These are phyloP conservation scores for Cebidichthys violaceus DNA, from an alignment of 2,113 vertebrate species.

Conservation along the genomic window DNA sequence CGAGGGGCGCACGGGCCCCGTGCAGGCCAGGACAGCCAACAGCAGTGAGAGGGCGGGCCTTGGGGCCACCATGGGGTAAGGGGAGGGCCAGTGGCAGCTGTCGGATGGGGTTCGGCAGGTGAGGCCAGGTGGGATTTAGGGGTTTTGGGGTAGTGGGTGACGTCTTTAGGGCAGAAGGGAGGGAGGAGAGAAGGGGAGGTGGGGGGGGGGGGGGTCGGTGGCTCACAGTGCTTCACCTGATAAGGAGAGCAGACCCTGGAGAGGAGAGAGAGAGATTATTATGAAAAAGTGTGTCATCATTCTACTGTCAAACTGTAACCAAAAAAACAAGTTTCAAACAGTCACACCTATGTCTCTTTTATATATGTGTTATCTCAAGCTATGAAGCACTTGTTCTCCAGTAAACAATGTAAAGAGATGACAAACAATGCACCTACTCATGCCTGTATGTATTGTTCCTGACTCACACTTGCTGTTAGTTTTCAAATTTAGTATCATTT, in stretches of 20 bases:
- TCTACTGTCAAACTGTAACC: not conserved
- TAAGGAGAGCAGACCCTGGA: conserved; percentile 68
- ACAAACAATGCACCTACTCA: conserved; percentile 13
- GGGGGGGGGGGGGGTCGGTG: not conserved
- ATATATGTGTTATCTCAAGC: not conserved
- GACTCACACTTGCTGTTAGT: not conserved
- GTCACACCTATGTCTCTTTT: not conserved
- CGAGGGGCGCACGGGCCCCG: conserved; percentile 85
- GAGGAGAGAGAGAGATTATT: conserved; percentile 17
- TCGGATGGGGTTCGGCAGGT: conserved; percentile 56
- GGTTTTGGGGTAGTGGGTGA: conserved; percentile 28
- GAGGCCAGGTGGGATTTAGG: conserved; percentile 47
- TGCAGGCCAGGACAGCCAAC: conserved; percentile 87
- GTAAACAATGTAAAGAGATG: conserved; percentile 24
- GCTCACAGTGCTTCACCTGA: conserved; percentile 74
- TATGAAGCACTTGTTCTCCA: not conserved
- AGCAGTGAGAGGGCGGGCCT: conserved; percentile 84
- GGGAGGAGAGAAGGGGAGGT: not conserved
- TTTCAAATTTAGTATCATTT: conserved; percentile 1
- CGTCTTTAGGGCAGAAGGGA: conserved; percentile 9
- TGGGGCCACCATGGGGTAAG: conserved; percentile 84
- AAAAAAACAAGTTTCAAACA: not conserved
- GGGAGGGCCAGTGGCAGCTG: conserved; percentile 71
- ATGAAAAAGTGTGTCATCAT: not conserved
- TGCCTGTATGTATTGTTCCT: not conserved